Conservation (phyloP, 2,113 vertebrate genomes). For the Phainopepla nitens region DNA sequence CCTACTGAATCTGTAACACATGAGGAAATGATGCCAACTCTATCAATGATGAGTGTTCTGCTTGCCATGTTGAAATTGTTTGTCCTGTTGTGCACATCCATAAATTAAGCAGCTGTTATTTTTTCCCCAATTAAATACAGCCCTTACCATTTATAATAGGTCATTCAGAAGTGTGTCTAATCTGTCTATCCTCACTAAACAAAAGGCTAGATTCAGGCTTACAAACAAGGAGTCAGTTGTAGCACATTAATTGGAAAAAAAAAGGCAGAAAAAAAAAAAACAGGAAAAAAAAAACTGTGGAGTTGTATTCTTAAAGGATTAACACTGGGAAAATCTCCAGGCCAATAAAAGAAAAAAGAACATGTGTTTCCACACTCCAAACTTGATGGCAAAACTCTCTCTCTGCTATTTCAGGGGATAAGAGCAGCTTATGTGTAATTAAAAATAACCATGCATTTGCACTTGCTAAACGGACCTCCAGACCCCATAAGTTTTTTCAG, state of each 20-base stretch:
- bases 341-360: constrained; percentile 47
- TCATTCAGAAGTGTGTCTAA: constrained; percentile 68
- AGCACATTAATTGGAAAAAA: background rate
- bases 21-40: constrained; percentile 42
- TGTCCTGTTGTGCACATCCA: constrained; percentile 57
- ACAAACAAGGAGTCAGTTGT: constrained; percentile 64
- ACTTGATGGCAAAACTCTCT: background rate
- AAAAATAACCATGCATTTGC: constrained; percentile 20
- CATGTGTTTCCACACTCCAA: constrained; percentile 31
- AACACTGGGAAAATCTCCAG: constrained; percentile 56
- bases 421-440: constrained; percentile 29
- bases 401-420: constrained; percentile 6
- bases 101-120: constrained; percentile 71
- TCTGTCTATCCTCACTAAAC: constrained; percentile 46
- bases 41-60: constrained; percentile 44
- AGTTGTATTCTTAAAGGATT: constrained; percentile 57
- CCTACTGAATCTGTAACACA: background rate
- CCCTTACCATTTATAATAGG: constrained; percentile 60
- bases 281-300: background rate
- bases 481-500: background rate
- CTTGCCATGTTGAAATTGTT: constrained; percentile 57
- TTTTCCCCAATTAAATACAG: constrained; percentile 45
- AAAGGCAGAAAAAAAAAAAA: background rate
- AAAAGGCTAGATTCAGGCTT: constrained; percentile 53
- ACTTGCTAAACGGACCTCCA: background rate